Conservation (phyloP, 1,140 invertebrate species). For the Acromyrmex echinatior region DNA sequence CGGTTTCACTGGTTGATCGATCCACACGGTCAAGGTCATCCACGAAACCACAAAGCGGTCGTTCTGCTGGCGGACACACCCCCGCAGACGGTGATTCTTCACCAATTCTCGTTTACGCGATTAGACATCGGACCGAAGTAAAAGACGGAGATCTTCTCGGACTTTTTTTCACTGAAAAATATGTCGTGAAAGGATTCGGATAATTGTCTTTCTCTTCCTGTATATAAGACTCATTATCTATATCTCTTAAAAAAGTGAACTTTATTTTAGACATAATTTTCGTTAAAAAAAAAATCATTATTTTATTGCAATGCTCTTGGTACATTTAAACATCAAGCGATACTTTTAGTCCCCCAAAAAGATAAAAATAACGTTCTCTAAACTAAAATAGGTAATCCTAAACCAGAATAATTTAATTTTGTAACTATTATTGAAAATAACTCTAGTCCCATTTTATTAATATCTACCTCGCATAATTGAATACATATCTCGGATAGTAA, state of each 20-base stretch:
- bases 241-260: no score
- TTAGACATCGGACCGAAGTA: slow-evolving; percentile 35
- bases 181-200: not conserved
- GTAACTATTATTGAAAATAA: not conserved
- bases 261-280: not conserved
- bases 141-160: not conserved
- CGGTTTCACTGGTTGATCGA: slow-evolving; percentile 83
- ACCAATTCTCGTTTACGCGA: slow-evolving; percentile 54
- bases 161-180: not conserved
- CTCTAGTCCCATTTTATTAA: not conserved
- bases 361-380: not conserved
- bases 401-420: not conserved
- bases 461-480: not conserved
- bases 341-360: not conserved
- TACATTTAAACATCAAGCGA: not conserved
- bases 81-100: slow-evolving; percentile 45
- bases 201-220: not conserved
- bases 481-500: not conserved
- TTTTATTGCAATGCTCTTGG: not conserved
- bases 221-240: not conserved
- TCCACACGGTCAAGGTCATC: slow-evolving; percentile 86
- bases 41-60: slow-evolving; percentile 70
- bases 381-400: slow-evolving; percentile 14
- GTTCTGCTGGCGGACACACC: slow-evolving; percentile 61
- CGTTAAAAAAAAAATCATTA: not conserved